Evolutionary conservation across 2,888 invertebrate species (phyloP), one percentile per base, ranked within the genome.

Genomic region (Linyphia triangularis): DNA sequence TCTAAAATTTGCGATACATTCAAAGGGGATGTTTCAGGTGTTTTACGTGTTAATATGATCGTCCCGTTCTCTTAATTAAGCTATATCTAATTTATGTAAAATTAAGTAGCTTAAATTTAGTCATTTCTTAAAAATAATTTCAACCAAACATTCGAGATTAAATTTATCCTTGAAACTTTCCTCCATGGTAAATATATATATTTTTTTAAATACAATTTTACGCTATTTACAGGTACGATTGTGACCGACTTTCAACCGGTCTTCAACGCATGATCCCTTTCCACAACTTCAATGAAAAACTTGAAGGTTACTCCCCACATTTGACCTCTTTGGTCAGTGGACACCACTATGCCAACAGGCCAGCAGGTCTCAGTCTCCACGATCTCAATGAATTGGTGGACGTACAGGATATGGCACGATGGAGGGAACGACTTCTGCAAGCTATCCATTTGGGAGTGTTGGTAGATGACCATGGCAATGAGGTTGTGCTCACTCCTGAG

Each of bases 181-280:
- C 19, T 9, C 4, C 9, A 59, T 59, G 19, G 2, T 19, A 3
- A 19, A 59, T 59, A 22, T 5, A 6, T 9, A 43, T 43, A 16
- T 43, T 43, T 43, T 43, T n/a, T n/a, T n/a, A n/a, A n/a, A n/a
- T n/a, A n/a, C n/a, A n/a, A n/a, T n/a, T 37, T 13, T 30, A 28
- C 26, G n/a, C 90, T 30, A 89, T 88, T 40, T 84, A 40, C 70
- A 91, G 92, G 30, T 96, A 96, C 93, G 95, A 96, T 92, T 94
- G 96, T 93, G 96, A 96, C 92, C 95, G 96, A 92, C 93, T 96
- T 73, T 95, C 95, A 10, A 95, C 95, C 91, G 95, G 95, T 88
- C 93, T 95, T 72, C 95, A 95, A 19, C 95, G 95, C 89, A 95
- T 96, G 90, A 93, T 94, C 33, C 93, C 94, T 13, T 93, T 95